Evolutionary conservation across 2,113 vertebrate genomes (phyloP).

Genomic region (Vanacampus margaritifer): DNA sequence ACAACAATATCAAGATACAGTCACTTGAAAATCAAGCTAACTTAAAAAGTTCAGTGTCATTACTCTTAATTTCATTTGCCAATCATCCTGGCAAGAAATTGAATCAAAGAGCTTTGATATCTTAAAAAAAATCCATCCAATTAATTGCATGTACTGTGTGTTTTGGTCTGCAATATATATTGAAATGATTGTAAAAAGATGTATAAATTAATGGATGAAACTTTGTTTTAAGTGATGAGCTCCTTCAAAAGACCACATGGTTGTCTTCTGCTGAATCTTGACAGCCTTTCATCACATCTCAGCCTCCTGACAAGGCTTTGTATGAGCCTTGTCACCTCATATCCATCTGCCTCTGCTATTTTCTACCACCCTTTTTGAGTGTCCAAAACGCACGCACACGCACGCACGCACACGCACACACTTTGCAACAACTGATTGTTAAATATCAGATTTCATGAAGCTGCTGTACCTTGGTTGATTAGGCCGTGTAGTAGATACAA

Average conservation of each 20-base stretch:
- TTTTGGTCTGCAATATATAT: slow-evolving; percentile 42
- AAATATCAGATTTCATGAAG: slow-evolving; percentile 49
- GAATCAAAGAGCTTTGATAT: slow-evolving; percentile 12
- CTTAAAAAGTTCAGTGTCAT: slow-evolving; percentile 11
- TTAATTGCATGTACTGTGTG: background rate
- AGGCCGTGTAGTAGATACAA: slow-evolving; percentile 25
- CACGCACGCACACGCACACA: too few relatives aligned
- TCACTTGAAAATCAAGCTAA: too few relatives aligned
- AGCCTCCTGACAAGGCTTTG: slow-evolving; percentile 63
- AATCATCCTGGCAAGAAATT: slow-evolving; percentile 34
- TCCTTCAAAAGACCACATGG: slow-evolving; percentile 65
- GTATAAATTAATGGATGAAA: slow-evolving; percentile 61
- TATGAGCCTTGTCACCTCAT: slow-evolving; percentile 62
- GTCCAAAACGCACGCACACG: too few relatives aligned
- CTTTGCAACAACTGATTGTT: slow-evolving; percentile 29
- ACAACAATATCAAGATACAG: too few relatives aligned
- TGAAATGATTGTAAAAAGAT: slow-evolving; percentile 62
- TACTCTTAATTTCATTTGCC: slow-evolving; percentile 23
- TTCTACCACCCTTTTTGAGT: slow-evolving; percentile 15
- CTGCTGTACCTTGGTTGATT: slow-evolving; percentile 40
- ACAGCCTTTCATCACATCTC: slow-evolving; percentile 69
- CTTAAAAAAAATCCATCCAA: slow-evolving; percentile 13
- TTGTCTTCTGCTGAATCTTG: slow-evolving; percentile 50
- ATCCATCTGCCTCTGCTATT: slow-evolving; percentile 56
- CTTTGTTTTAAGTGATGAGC: slow-evolving; percentile 68